Evolutionary conservation across 2,888 invertebrate species (phyloP).

Genomic region (Diaphora mendica): DNA sequence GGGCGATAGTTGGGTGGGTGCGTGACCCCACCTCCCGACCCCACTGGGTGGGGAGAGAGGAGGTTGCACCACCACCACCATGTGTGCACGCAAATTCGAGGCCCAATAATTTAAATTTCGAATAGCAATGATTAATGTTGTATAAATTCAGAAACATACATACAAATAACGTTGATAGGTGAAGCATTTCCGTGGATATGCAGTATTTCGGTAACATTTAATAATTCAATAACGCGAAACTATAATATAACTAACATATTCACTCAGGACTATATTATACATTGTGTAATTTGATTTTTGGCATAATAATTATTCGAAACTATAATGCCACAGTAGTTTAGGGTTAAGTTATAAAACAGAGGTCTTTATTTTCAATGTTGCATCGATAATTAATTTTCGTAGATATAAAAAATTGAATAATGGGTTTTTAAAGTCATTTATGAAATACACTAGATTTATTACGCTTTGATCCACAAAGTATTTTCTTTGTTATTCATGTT

Average conservation of each 20-base stretch:
- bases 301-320: not conserved
- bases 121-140: conserved; percentile 80
- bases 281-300: not conserved
- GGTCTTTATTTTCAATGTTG: not conserved
- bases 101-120: conserved; percentile 85
- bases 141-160: conserved; percentile 66
- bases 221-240: conserved; percentile 1
- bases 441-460: not conserved
- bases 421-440: not conserved
- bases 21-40: conserved; percentile 65
- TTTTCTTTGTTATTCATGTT: not conserved
- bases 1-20: conserved; percentile 75
- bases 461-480: not conserved
- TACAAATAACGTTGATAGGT: conserved; percentile 31
- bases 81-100: conserved; percentile 84
- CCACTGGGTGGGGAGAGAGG: conserved; percentile 45
- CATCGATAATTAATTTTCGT: not conserved
- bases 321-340: not conserved
- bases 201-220: conserved; percentile 24
- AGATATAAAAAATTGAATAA: no score
- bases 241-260: not conserved
- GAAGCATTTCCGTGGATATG: conserved; percentile 9
- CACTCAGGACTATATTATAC: not conserved
- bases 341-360: not conserved
- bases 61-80: conserved; percentile 75